Percentiles rank a stretch among this genome's conserved stretches.
phyloP scores from a whole-genome alignment of 1,140 invertebrate species.

The Drosophila mojavensis region DNA sequence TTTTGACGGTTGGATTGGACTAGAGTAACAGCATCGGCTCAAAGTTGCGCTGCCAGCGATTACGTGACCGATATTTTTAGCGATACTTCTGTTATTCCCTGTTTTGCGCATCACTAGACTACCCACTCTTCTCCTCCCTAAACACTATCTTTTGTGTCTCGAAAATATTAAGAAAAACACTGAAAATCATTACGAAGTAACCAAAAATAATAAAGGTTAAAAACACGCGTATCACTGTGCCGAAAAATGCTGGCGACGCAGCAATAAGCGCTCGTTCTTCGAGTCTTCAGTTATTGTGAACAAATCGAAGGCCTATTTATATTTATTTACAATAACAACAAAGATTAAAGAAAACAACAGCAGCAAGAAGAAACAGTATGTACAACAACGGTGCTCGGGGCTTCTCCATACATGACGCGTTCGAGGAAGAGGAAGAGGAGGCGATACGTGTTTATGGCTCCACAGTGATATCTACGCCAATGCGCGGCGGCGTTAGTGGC shows the following conservation, averaged over 20 bases:
- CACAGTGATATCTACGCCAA: slow-evolving; percentile 86
- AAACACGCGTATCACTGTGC: slow-evolving; percentile 36
- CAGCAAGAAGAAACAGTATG: slow-evolving; percentile 53
- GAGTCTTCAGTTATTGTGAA: slow-evolving; percentile 39
- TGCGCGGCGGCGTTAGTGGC: slow-evolving; percentile 81
- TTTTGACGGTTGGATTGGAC: background rate
- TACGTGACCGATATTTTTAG: background rate
- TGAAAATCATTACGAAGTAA: slow-evolving; percentile 48
- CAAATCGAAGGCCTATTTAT: slow-evolving; percentile 56
- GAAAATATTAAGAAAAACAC: slow-evolving; percentile 61
- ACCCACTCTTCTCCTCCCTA: slow-evolving; percentile 20
- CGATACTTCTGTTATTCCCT: background rate
- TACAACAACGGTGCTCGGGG: slow-evolving; percentile 75
- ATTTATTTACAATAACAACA: slow-evolving; percentile 52
- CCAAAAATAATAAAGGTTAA: slow-evolving; percentile 35
- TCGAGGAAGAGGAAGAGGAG: slow-evolving; percentile 92
- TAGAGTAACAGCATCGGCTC: background rate
- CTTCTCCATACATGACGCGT: slow-evolving; percentile 93
- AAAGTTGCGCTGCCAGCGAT: background rate
- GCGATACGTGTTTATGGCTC: slow-evolving; percentile 91
- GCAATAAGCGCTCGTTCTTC: slow-evolving; percentile 35
- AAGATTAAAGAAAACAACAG: slow-evolving; percentile 31
- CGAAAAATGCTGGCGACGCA: slow-evolving; percentile 45
- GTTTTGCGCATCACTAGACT: slow-evolving; percentile 13
- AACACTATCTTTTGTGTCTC: slow-evolving; percentile 58